These are phyloP conservation scores for Microplitis demolitor DNA, from an alignment of 1,140 invertebrate species.

Conservation along the genomic window DNA sequence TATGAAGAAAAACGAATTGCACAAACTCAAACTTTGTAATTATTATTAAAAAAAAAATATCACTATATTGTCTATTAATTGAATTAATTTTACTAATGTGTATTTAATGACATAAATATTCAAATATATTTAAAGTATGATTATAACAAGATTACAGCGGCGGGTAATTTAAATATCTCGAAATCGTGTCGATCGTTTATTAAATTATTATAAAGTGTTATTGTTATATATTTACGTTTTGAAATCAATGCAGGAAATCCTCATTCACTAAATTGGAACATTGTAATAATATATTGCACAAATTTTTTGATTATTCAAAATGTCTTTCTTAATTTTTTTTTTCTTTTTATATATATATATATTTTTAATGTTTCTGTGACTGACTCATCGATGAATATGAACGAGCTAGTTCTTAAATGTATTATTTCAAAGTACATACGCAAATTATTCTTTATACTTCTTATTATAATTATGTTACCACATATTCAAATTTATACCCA, in stretches of 20 bases:
- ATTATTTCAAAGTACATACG: too few species aligned
- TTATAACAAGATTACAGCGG: neutral
- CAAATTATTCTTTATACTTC: too few species aligned
- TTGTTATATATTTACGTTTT: neutral
- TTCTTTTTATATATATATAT: too few species aligned
- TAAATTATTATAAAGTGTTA: neutral
- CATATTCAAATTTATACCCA: too few species aligned
- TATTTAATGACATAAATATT: neutral
- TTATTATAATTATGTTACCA: too few species aligned
- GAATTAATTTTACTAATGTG: too few species aligned
- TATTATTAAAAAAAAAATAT: too few species aligned
- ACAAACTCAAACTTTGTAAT: too few species aligned
- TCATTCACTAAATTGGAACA: neutral
- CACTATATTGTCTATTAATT: too few species aligned
- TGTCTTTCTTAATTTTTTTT: too few species aligned
- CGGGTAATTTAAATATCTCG: neutral
- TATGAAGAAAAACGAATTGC: too few species aligned
- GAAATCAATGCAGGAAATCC: neutral
- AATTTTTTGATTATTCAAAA: neutral
- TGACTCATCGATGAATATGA: neutral
- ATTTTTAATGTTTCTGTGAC: neutral
- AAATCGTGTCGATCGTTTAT: neutral
- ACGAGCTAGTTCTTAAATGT: too few species aligned
- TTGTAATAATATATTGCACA: neutral
- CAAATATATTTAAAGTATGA: neutral